These are phyloP conservation scores for Lumbricus terrestris DNA, from an alignment of 2,888 invertebrate genomes.

Conservation along the genomic window DNA sequence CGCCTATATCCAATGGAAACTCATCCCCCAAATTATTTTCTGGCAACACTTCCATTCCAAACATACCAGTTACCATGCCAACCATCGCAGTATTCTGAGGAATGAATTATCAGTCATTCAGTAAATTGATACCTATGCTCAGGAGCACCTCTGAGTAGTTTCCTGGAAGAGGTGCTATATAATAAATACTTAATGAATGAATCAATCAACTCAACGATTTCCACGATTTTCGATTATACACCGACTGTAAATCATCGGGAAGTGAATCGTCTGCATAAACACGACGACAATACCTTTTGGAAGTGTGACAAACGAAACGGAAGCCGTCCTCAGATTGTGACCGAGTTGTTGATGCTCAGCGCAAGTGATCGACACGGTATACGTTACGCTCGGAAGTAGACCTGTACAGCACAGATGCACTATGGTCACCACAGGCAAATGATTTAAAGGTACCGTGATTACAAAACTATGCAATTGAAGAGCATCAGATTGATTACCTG, in stretches of 20 bases:
- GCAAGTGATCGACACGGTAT: constrained; percentile 28
- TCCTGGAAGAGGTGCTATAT: too few species aligned
- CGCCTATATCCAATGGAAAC: too few species aligned
- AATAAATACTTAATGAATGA: too few species aligned
- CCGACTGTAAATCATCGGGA: not conserved
- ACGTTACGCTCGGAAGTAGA: constrained; percentile 25
- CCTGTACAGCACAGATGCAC: constrained; percentile 13
- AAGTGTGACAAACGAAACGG: constrained; percentile 31
- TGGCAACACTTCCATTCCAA: too few species aligned
- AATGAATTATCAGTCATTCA: too few species aligned
- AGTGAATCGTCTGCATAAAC: not conserved
- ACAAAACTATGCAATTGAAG: not conserved
- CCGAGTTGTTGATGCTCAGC: constrained; percentile 11
- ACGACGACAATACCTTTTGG: constrained; percentile 28
- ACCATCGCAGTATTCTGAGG: too few species aligned
- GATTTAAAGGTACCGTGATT: not conserved
- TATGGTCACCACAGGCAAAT: not conserved
- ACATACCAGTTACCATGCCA: too few species aligned
- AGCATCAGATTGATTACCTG: not conserved
- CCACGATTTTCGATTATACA: not conserved
- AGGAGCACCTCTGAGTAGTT: too few species aligned
- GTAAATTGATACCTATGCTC: too few species aligned
- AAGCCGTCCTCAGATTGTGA: constrained; percentile 19
- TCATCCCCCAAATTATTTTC: too few species aligned
- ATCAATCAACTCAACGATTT: not conserved